phyloP scores from a whole-genome alignment of 2,797 vertebrate species.

The Aplochiton taeniatus region DNA sequence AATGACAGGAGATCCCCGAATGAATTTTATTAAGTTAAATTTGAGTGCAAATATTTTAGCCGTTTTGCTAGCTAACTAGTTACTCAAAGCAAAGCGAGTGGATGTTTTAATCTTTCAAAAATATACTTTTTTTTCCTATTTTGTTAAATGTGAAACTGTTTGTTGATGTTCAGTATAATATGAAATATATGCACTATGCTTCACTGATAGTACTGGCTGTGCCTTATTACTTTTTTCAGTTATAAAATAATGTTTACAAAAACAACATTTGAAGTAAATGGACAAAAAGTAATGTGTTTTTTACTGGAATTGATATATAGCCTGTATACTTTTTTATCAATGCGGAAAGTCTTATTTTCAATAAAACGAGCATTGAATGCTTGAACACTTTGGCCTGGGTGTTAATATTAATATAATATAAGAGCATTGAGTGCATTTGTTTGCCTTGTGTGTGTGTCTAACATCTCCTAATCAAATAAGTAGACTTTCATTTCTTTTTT shows the following conservation, averaged over 20 bases:
- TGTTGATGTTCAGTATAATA: constrained; percentile 57
- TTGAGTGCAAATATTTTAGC: neutral
- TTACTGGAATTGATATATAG: constrained; percentile 83
- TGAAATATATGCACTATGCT: constrained; percentile 85
- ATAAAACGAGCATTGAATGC: constrained; percentile 79
- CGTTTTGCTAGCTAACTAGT: constrained; percentile 32
- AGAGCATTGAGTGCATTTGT: neutral
- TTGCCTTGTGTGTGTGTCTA: neutral
- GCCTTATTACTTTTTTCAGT: constrained; percentile 81
- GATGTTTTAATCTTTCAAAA: constrained; percentile 28
- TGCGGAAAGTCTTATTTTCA: constrained; percentile 82
- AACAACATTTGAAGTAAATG: constrained; percentile 80
- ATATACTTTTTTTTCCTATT: constrained; percentile 22
- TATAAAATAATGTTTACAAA: constrained; percentile 82
- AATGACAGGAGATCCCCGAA: no score
- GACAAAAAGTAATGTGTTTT: constrained; percentile 77
- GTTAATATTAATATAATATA: neutral
- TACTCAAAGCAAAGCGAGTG: constrained; percentile 39
- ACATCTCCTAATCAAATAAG: constrained; percentile 8
- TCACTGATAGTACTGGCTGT: constrained; percentile 93
- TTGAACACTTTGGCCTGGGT: constrained; percentile 38
- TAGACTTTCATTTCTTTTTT: constrained; percentile 52
- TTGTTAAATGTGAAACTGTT: constrained; percentile 78
- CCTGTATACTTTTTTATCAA: constrained; percentile 87
- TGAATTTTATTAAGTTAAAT: constrained; percentile 1